These are phyloP conservation scores for Botrylloides violaceus DNA, from an alignment of 23 tunicate genomes.

Conservation along the genomic window DNA sequence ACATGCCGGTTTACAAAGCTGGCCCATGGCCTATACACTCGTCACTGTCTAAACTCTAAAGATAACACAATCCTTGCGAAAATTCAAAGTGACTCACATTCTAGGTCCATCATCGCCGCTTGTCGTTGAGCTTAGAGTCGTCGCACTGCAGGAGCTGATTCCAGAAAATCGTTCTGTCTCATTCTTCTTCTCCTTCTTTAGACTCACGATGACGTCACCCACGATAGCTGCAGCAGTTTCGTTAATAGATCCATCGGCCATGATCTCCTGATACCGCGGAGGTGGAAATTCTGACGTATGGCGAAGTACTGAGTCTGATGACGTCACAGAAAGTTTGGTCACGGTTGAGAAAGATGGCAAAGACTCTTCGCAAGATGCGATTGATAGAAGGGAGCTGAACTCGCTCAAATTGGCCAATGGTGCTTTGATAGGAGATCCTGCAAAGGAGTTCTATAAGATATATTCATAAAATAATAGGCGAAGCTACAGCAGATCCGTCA, in stretches of 20 bases:
- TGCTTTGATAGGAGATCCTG: constrained; percentile 5
- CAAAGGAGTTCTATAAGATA: background rate
- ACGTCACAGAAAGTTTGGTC: constrained; percentile 10
- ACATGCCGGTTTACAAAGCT: too few species aligned
- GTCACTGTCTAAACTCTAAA: too few species aligned
- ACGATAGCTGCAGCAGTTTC: background rate
- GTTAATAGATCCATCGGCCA: constrained; percentile 11
- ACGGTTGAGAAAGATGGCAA: background rate
- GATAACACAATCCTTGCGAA: too few species aligned
- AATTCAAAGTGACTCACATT: background rate
- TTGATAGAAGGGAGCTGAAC: constrained; percentile 2
- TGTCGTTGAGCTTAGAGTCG: constrained; percentile 14
- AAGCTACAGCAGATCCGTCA: too few species aligned
- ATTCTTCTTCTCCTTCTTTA: background rate
- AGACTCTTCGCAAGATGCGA: constrained; percentile 5
- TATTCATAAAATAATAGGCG: background rate
- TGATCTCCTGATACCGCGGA: background rate
- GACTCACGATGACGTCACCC: background rate
- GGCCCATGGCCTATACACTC: too few species aligned
- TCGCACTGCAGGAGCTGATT: constrained; percentile 13
- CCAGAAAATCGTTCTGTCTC: background rate
- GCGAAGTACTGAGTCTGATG: background rate
- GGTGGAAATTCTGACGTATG: background rate
- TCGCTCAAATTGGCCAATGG: constrained; percentile 3
- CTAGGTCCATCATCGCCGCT: constrained; percentile 2